Conservation (phyloP, 2,113 vertebrate species). For the Hemiprocne comata region DNA sequence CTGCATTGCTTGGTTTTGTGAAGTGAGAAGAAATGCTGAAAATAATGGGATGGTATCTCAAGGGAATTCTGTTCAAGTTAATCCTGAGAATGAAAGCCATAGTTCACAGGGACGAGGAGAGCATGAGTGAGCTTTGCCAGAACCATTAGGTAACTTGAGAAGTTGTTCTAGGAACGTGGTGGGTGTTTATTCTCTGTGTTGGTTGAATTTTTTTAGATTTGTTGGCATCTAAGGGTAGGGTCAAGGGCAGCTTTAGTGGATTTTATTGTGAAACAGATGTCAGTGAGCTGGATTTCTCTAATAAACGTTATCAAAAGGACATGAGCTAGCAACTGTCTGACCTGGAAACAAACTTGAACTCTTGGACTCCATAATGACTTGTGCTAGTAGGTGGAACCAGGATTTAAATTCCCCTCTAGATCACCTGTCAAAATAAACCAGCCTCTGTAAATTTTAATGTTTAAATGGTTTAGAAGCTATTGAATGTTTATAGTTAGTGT, state of each 20-base stretch:
- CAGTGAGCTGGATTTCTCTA: conserved; percentile 2
- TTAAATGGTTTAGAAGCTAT: neutral
- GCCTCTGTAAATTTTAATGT: neutral
- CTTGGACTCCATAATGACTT: neutral
- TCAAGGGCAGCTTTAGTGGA: conserved; percentile 19
- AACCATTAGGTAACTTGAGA: neutral
- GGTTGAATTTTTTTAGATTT: neutral
- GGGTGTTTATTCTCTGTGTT: neutral
- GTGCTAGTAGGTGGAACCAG: neutral
- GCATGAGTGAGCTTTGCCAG: neutral
- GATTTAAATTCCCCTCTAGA: neutral
- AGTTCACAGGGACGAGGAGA: neutral
- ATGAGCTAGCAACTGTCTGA: neutral
- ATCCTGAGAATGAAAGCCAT: neutral
- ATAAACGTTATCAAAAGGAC: neutral
- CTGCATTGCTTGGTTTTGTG: neutral
- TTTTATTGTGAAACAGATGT: conserved; percentile 43
- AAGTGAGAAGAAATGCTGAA: neutral
- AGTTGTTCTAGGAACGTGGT: neutral
- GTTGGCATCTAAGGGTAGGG: neutral
- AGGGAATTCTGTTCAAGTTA: neutral
- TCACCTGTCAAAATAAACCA: neutral
- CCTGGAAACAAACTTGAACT: conserved; percentile 37
- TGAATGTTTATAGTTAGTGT: neutral
- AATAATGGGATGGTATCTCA: neutral